Conservation (phyloP, 2,888 invertebrate species). For the Clistopyga incitator region DNA sequence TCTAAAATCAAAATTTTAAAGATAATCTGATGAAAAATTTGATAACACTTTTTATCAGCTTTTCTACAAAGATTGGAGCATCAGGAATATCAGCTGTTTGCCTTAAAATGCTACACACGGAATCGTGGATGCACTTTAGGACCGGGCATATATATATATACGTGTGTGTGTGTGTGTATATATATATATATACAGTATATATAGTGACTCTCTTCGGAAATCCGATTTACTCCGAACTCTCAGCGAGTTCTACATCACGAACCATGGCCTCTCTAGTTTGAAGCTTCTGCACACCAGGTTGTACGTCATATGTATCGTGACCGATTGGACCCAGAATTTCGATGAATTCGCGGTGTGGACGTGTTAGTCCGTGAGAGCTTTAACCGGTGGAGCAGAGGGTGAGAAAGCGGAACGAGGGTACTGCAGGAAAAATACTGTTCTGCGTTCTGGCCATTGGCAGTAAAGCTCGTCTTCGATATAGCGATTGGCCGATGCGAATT, state of each 20-base stretch:
- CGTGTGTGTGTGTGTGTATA: not conserved
- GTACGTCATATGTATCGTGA: conserved; percentile 4
- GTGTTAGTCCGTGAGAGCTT: not conserved
- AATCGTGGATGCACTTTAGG: conserved; percentile 41
- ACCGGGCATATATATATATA: not conserved
- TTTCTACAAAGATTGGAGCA: not conserved
- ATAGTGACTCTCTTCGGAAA: conserved; percentile 9
- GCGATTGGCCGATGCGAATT: not conserved
- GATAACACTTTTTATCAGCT: not conserved
- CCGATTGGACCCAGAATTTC: conserved; percentile 21
- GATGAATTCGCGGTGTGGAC: conserved; percentile 8
- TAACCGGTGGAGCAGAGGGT: not conserved
- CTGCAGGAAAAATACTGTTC: not conserved
- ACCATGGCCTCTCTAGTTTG: conserved; percentile 1
- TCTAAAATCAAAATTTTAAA: too few species aligned
- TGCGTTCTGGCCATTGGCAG: not conserved
- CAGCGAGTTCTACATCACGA: not conserved
- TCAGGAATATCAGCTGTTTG: not conserved
- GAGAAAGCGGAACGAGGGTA: not conserved
- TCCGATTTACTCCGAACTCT: conserved; percentile 39
- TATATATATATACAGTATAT: not conserved
- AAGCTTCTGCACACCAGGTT: not conserved
- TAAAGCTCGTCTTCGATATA: not conserved
- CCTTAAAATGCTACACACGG: conserved; percentile 27
- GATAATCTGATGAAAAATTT: conserved; percentile 3